Evolutionary conservation across 2,888 invertebrate genomes (phyloP).

Genomic region (Oligia fasciuncula): DNA sequence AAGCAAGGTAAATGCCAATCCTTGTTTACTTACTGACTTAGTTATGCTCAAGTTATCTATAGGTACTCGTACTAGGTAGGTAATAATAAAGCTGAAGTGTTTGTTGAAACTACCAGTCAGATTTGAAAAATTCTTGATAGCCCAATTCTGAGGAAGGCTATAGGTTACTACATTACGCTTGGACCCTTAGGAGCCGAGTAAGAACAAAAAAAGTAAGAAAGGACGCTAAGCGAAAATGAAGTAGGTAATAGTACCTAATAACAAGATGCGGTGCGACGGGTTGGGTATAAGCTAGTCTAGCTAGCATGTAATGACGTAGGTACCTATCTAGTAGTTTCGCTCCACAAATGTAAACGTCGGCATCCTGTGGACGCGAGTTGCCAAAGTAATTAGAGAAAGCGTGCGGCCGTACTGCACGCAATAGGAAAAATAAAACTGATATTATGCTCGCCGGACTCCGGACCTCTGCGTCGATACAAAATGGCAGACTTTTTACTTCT

Average conservation of each 20-base stretch:
- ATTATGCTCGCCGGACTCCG: constrained; percentile 49
- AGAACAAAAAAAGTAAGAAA: neutral
- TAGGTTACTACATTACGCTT: neutral
- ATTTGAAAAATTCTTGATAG: no score
- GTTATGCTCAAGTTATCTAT: constrained; percentile 16
- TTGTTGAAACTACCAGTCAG: no score
- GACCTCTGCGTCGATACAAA: constrained; percentile 28
- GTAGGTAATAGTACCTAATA: no score
- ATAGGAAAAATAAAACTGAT: constrained; percentile 68
- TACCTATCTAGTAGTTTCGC: constrained; percentile 63
- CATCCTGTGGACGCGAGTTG: constrained; percentile 73
- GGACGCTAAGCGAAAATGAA: neutral
- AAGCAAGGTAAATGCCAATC: constrained; percentile 11
- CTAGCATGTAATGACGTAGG: constrained; percentile 26
- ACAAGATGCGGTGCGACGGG: no score
- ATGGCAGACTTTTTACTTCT: constrained; percentile 26
- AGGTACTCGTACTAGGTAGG: no score
- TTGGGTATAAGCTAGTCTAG: no score
- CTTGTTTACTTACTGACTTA: neutral
- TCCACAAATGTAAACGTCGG: constrained; percentile 67
- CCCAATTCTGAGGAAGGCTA: neutral
- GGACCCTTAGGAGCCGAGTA: no score
- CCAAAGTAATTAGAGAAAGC: constrained; percentile 81
- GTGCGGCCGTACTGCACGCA: constrained; percentile 58
- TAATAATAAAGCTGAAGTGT: no score